phyloP scores from a whole-genome alignment of 2,797 vertebrate genomes.

The Remorina albescens region DNA sequence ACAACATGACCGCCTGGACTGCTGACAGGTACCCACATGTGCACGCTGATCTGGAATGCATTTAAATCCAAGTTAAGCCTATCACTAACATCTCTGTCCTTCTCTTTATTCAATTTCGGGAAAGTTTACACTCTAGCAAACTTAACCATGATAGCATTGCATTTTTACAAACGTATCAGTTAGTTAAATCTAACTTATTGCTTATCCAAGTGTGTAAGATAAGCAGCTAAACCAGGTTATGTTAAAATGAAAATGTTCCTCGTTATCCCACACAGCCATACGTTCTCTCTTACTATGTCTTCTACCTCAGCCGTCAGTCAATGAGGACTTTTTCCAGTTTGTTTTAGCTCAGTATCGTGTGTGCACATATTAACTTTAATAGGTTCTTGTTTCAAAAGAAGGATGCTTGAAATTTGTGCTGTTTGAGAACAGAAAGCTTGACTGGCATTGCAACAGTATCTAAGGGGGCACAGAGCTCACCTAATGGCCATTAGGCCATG shows the following conservation, averaged over 20 bases:
- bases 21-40: conserved; percentile 86
- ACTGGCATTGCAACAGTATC: not conserved
- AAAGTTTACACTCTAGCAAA: not conserved
- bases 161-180: not conserved
- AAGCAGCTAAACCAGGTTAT: not conserved
- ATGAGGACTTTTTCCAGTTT: not conserved
- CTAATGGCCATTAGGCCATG: conserved; percentile 8
- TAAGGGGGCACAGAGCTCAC: not conserved
- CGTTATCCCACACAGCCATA: not conserved
- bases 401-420: not conserved
- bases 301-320: not conserved
- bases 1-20: conserved; percentile 87
- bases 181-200: not conserved
- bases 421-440: not conserved
- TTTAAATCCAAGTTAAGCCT: not conserved
- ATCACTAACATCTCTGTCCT: not conserved
- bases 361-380: not conserved
- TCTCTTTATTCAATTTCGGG: not conserved
- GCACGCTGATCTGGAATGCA: not conserved
- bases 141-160: not conserved
- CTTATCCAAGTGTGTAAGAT: conserved; percentile 1
- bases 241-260: not conserved
- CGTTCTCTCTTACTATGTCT: no score
- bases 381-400: not conserved
- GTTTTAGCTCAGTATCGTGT: not conserved